These are phyloP conservation scores for Tipula confusa DNA, from an alignment of 2,888 invertebrate genomes.

Conservation along the genomic window DNA sequence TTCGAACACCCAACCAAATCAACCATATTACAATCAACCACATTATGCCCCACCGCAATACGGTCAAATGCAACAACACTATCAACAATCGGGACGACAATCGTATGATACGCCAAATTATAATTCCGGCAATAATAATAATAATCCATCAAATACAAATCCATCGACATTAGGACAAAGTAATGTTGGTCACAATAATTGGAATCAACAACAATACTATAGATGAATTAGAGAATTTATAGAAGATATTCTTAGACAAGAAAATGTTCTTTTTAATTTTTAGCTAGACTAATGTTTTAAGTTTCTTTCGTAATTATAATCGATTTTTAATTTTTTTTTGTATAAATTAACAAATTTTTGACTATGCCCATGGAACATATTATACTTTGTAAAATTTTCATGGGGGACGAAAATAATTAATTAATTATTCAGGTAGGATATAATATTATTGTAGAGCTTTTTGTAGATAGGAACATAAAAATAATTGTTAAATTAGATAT, in stretches of 20 bases:
- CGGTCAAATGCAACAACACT: slow-evolving; percentile 39
- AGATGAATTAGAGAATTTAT: slow-evolving; percentile 37
- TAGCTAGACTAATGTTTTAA: slow-evolving; percentile 27
- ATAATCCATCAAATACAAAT: background rate
- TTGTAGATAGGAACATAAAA: background rate
- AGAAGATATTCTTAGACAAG: slow-evolving; percentile 37
- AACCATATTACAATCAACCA: background rate
- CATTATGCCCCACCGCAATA: slow-evolving; percentile 34
- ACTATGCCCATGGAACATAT: background rate
- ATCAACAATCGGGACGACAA: slow-evolving; percentile 31
- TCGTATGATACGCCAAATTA: slow-evolving; percentile 31
- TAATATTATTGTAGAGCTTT: background rate
- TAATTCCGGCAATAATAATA: background rate
- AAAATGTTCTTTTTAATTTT: slow-evolving; percentile 31
- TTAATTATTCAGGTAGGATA: background rate
- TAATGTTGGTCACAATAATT: slow-evolving; percentile 31
- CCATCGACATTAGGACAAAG: background rate
- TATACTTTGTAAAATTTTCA: background rate
- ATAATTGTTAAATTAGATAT: background rate
- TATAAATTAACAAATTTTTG: background rate
- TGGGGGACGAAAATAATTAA: background rate
- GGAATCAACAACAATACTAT: slow-evolving; percentile 37
- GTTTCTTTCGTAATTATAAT: background rate
- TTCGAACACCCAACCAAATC: background rate
- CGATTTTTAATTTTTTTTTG: background rate